Conservation (phyloP, 2,797 vertebrate genomes). For the Catostomus latipinnis region DNA sequence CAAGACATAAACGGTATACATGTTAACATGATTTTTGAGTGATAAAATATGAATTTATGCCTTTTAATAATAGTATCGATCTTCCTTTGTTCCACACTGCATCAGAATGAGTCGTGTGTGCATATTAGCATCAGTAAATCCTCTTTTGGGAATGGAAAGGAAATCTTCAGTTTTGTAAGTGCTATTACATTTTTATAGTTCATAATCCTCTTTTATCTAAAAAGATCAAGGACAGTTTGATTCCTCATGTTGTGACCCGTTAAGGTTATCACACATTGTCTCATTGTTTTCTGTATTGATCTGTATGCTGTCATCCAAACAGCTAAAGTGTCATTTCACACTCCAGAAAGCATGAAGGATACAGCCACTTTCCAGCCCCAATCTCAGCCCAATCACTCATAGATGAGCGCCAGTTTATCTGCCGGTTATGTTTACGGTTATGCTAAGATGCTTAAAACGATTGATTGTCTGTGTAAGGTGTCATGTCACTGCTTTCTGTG, state of each 20-base stretch:
- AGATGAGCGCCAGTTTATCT: constrained; percentile 37
- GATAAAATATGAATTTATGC: too few species aligned
- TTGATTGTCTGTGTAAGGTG: neutral
- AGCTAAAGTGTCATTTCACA: constrained; percentile 59
- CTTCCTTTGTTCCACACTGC: too few species aligned
- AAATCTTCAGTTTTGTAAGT: too few species aligned
- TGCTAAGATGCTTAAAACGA: constrained; percentile 31
- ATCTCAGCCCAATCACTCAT: constrained; percentile 31
- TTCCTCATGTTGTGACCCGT: neutral
- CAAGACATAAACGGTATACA: too few species aligned
- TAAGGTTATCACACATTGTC: constrained; percentile 17
- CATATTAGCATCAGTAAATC: too few species aligned
- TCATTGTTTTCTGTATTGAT: neutral
- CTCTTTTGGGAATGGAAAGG: too few species aligned
- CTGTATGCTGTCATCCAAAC: constrained; percentile 28
- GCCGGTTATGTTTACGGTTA: constrained; percentile 33
- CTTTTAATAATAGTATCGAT: too few species aligned
- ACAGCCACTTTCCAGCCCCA: constrained; percentile 45
- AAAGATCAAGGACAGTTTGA: too few species aligned
- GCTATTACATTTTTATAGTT: too few species aligned
- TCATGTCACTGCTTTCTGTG: constrained; percentile 4
- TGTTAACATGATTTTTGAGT: too few species aligned
- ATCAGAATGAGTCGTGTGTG: too few species aligned
- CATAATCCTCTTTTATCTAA: too few species aligned
- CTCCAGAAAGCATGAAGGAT: constrained; percentile 63